phyloP scores from a whole-genome alignment of 2,113 vertebrate species.

The Xerus inauris region DNA sequence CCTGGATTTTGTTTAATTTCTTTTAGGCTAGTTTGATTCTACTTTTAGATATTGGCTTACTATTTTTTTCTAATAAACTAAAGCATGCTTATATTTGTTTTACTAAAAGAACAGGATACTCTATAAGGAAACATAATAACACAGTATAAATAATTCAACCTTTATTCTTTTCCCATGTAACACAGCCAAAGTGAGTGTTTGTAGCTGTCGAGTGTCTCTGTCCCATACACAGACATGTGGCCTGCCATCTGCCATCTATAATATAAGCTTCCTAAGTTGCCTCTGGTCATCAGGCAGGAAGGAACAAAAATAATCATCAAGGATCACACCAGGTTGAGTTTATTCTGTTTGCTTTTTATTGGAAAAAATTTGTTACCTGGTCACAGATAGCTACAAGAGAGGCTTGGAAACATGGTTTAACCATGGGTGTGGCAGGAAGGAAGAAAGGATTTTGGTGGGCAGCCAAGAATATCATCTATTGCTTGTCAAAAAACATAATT shows the following conservation, averaged over 20 bases:
- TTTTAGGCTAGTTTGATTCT: constrained; percentile 2
- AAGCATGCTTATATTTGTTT: not conserved
- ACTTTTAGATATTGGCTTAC: constrained; percentile 8
- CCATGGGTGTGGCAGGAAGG: not conserved
- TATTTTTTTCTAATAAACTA: constrained; percentile 13
- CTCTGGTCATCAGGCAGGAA: not conserved
- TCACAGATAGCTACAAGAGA: not conserved
- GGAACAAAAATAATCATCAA: not conserved
- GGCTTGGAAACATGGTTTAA: not conserved
- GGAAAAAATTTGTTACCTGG: not conserved
- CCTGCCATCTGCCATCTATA: not conserved
- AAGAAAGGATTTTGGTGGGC: not conserved
- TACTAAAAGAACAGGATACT: not conserved
- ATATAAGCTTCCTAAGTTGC: not conserved
- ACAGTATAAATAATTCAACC: not conserved
- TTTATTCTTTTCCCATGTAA: not conserved
- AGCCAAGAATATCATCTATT: not conserved
- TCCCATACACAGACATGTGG: not conserved
- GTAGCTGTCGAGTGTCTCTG: not conserved
- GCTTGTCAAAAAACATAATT: not conserved
- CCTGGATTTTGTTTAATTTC: not conserved
- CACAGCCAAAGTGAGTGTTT: not conserved
- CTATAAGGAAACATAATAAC: not conserved
- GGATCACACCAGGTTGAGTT: not conserved
- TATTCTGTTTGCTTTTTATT: not conserved